Evolutionary conservation across 2,797 vertebrate species (phyloP), one percentile per base, ranked within the genome.

Genomic region (Lagorchestes hirsutus): DNA sequence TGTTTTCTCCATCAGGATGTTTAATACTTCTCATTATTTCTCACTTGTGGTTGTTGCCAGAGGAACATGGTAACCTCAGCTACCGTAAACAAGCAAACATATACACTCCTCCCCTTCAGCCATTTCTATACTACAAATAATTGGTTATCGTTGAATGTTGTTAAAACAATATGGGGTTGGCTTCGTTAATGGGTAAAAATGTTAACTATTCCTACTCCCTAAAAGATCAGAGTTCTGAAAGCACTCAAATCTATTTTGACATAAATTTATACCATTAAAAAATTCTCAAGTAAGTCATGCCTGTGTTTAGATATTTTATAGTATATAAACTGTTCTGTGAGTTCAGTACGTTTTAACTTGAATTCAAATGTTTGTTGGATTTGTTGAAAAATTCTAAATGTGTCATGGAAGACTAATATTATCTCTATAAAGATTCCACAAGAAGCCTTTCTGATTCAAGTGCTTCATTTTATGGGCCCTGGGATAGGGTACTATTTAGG

Each of bases 11-110:
- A 94, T 97, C 96, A 97, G 0, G 5, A 92, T 97, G 93, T 90
- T 97, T 98, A 97, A 98, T 98, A 97, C 95, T 95, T 97, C 97
- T 98, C 97, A 98, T 97, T 98, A 97, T 95, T 94, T 62, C 96
- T 98, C 95, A 97, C 93, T 82, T 96, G 96, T 97, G 95, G 95
- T 93, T 98, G 94, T 97, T 98, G 97, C 97, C 97, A 98, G 55
- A 93, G 50, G 28, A 91, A 92, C 56, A 96, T 96, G 13, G 97
- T 97, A 98, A 97, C 97, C 93, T 94, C 96, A 94, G 98, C 95
- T 97, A 98, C 55, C 92, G 58, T 92, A 97, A 97, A 97, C 96
- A 97, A 50, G 55, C 0, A 12, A 91, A 97, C 94, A 95, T 95
- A 97, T 52, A 96, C 46, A 91, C 54, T 94, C 90, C 62, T 94